Conservation (phyloP, 2,888 invertebrate species). For the Patella pellucida region DNA sequence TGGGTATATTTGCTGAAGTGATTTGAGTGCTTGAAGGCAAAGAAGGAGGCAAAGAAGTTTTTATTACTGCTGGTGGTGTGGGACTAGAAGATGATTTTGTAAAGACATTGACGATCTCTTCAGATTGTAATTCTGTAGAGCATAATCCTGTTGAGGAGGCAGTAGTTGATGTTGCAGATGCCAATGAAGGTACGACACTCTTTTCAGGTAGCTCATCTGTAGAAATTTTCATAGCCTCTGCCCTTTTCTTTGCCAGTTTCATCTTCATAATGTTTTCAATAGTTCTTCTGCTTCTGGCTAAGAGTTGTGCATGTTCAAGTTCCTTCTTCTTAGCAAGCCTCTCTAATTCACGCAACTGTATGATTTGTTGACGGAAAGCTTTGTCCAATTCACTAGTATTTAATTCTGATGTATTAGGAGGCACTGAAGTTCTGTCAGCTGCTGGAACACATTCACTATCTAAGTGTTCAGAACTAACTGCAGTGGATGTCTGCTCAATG, state of each 20-base stretch:
- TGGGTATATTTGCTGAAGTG: not conserved
- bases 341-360: slow-evolving; percentile 48
- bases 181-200: not conserved
- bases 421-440: not conserved
- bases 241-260: slow-evolving; percentile 20
- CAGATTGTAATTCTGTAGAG: not conserved
- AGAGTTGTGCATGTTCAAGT: slow-evolving; percentile 36
- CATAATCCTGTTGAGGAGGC: not conserved
- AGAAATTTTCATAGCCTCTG: not conserved
- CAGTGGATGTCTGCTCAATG: not conserved
- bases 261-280: slow-evolving; percentile 35
- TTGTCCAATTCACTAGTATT: slow-evolving; percentile 36
- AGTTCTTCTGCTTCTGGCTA: slow-evolving; percentile 23
- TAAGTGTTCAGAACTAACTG: not conserved
- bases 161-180: not conserved
- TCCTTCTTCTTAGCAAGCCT: slow-evolving; percentile 46
- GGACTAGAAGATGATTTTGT: not conserved
- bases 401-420: not conserved
- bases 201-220: not conserved
- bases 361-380: slow-evolving; percentile 46
- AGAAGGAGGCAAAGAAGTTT: not conserved
- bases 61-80: not conserved
- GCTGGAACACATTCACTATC: not conserved
- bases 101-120: not conserved
- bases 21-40: not conserved